Conservation (phyloP, 1,140 invertebrate genomes). For the Daktulosphaira vitifoliae region DNA sequence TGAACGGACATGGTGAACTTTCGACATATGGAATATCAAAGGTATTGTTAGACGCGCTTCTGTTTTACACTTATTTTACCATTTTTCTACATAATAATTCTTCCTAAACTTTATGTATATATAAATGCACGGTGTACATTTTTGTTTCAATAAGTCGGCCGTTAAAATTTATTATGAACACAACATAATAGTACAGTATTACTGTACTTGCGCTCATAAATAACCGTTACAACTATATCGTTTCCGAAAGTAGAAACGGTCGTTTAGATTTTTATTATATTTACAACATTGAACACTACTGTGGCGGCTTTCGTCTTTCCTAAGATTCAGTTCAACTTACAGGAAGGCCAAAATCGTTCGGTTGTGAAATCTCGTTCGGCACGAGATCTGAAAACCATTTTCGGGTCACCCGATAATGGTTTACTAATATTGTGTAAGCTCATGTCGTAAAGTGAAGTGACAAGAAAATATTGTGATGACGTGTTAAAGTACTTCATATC, state of each 20-base stretch:
- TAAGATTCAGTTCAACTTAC: not conserved
- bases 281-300: not conserved
- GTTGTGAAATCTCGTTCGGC: not conserved
- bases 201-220: no score
- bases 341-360: not conserved
- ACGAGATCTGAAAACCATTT: not conserved
- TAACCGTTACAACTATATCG: not conserved
- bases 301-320: not conserved
- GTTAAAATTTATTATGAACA: slow-evolving; percentile 9
- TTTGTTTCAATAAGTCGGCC: not conserved
- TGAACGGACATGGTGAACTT: not conserved
- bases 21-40: not conserved
- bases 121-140: not conserved
- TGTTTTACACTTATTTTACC: slow-evolving; percentile 16
- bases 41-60: not conserved
- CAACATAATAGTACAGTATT: not conserved
- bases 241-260: not conserved
- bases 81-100: not conserved
- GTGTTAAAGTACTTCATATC: no score
- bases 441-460: no score
- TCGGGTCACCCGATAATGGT: not conserved
- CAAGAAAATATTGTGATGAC: no score
- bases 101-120: not conserved
- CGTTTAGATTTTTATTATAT: not conserved
- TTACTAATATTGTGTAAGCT: not conserved